Percentiles rank a stretch among this genome's conserved stretches.
Conservation (phyloP, 2,888 invertebrate genomes). For the Dioctria linearis region DNA sequence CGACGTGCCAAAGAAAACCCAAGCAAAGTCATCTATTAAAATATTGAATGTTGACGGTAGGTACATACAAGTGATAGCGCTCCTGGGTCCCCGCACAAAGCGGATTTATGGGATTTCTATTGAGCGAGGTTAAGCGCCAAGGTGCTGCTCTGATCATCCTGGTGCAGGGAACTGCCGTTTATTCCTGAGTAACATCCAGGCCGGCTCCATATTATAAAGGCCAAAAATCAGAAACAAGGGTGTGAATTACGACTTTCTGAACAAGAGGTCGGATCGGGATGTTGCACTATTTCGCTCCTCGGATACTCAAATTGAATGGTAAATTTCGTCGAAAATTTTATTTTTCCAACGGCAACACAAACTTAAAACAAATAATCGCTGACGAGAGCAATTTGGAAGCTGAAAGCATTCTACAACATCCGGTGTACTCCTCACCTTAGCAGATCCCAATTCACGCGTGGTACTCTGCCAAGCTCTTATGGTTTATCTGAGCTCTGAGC, state of each 20-base stretch:
- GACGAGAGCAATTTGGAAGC: conserved; percentile 11
- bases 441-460: neutral
- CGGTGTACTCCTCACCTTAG: conserved; percentile 2
- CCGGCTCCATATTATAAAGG: too few species aligned
- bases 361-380: conserved; percentile 34
- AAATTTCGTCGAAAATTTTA: neutral
- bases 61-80: conserved; percentile 30
- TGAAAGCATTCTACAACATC: conserved; percentile 3
- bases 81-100: conserved; percentile 12
- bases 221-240: neutral
- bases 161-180: neutral
- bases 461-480: conserved; percentile 1
- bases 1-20: conserved; percentile 8
- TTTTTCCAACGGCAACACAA: conserved; percentile 12
- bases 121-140: conserved; percentile 10
- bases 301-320: too few species aligned
- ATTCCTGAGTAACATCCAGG: too few species aligned
- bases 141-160: conserved; percentile 4
- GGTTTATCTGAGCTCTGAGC: neutral
- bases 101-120: conserved; percentile 42
- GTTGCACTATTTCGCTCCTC: too few species aligned
- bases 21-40: conserved; percentile 41
- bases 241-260: neutral
- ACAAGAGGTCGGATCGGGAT: neutral
- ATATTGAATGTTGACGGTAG: conserved; percentile 36